Evolutionary conservation across 2,888 invertebrate species (phyloP), one percentile per base, ranked within the genome.

Genomic region (Amphipoea lucens): DNA sequence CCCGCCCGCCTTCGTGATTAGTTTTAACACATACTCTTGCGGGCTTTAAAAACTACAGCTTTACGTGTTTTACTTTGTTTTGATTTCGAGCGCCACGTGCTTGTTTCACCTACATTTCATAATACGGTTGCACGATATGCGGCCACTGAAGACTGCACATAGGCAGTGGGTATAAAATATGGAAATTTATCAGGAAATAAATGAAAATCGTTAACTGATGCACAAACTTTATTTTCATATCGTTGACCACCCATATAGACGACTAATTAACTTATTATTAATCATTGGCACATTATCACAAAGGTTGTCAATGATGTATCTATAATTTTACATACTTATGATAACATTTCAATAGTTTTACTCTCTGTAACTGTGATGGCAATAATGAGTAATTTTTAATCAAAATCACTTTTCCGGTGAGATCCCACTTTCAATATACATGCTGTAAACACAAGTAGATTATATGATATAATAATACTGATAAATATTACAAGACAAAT

Each of bases 251-350:
- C 87, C 81, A 84, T 90, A 88, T 85, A 88, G 83, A 84, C 72
- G 84, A 88, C 88, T 91, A 90, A 90, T 91, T 90, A 90, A 91
- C 93, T 96, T 95, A 94, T 89, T 79, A 90, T 90, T 95, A 96
- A 96, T 97, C 97, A 97, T 97, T 97, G 97, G 97, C 97, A 97
- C 97, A 94, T 95, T 97, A 97, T 97, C 97, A 97, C 97, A 96
- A 95, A 95, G 93, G 92, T 95, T 94, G 96, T 95, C 96, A 96
- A 96, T 96, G 96, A 96, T 96, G 92, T 90, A 86, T 83, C 48
- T 71, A 83, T 86, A 86, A 90, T 90, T 91, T 90, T 85, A 90
- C 83, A 87, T 87, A 87, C 75, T 85, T 86, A 83, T 23, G 74
- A 82, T 80, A 84, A 87, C 54, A 90, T 84, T 90, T 87, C 80